Percentiles rank a stretch among this genome's conserved stretches.
phyloP scores from a whole-genome alignment of 1,140 invertebrate species.

The Drosophila sproati region DNA sequence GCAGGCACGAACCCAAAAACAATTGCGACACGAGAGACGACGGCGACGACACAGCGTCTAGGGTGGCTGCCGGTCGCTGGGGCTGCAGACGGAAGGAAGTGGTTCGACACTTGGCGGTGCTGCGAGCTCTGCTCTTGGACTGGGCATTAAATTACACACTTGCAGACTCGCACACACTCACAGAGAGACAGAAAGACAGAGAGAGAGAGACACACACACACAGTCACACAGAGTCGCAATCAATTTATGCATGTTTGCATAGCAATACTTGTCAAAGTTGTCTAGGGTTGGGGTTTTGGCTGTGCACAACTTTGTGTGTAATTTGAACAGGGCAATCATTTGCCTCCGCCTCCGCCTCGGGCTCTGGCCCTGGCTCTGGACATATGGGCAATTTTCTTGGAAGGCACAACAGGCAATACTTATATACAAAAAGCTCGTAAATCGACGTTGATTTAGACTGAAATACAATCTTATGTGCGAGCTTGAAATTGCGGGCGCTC shows the following conservation, averaged over 20 bases:
- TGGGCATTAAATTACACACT: conserved; percentile 40
- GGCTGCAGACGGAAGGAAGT: conserved; percentile 68
- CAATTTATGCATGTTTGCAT: conserved; percentile 81
- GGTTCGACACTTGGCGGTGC: conserved; percentile 12
- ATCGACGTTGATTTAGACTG: conserved; percentile 72
- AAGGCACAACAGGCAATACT: conserved; percentile 45
- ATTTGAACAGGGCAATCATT: conserved; percentile 65
- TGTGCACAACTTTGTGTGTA: conserved; percentile 70
- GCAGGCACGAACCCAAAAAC: conserved; percentile 69
- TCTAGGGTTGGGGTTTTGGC: conserved; percentile 57
- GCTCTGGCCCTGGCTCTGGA: not conserved
- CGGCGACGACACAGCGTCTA: conserved; percentile 69
- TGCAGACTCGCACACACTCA: conserved; percentile 4
- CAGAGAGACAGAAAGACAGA: too few relatives aligned
- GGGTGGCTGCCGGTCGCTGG: conserved; percentile 44
- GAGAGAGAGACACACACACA: not conserved
- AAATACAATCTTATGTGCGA: conserved; percentile 65
- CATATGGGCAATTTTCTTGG: conserved; percentile 55
- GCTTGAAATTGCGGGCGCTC: conserved; percentile 48
- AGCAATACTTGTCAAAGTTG: conserved; percentile 81
- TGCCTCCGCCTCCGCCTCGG: conserved; percentile 12
- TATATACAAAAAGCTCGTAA: conserved; percentile 69
- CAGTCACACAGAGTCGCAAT: conserved; percentile 39
- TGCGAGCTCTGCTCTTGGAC: conserved; percentile 6
- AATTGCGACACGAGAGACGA: conserved; percentile 41